These are phyloP conservation scores for Microcebus jonahi DNA, from an alignment of 2,113 vertebrate species.

Conservation along the genomic window DNA sequence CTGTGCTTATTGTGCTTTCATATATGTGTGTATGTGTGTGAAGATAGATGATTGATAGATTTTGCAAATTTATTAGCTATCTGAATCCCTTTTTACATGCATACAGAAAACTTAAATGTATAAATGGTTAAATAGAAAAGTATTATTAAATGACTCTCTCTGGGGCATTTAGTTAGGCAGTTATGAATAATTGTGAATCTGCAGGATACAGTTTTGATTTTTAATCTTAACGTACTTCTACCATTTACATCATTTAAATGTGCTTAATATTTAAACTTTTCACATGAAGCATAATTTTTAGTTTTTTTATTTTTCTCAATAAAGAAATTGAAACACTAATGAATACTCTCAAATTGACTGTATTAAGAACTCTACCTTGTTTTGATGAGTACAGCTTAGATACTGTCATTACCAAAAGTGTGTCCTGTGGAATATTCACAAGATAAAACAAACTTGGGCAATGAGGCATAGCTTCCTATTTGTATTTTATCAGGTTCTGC, in stretches of 20 bases:
- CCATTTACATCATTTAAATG: neutral
- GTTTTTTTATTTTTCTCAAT: neutral
- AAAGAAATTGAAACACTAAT: neutral
- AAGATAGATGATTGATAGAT: too few species aligned
- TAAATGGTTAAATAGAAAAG: neutral
- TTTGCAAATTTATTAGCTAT: neutral
- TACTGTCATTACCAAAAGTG: neutral
- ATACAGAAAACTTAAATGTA: neutral
- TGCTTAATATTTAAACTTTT: constrained; percentile 30
- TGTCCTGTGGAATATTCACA: neutral
- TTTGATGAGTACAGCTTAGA: neutral
- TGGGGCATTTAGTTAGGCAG: neutral
- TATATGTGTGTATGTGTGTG: neutral
- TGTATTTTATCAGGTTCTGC: constrained; percentile 27
- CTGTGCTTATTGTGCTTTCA: neutral
- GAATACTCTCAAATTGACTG: neutral
- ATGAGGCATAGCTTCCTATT: neutral
- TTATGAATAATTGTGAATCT: neutral
- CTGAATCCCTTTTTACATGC: neutral
- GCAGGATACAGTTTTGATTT: neutral
- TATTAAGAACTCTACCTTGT: neutral
- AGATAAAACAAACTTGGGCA: neutral
- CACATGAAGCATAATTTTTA: neutral
- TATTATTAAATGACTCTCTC: neutral
- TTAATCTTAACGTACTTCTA: neutral